Evolutionary conservation across 1,140 invertebrate species (phyloP).

Genomic region (Acromyrmex echinatior): DNA sequence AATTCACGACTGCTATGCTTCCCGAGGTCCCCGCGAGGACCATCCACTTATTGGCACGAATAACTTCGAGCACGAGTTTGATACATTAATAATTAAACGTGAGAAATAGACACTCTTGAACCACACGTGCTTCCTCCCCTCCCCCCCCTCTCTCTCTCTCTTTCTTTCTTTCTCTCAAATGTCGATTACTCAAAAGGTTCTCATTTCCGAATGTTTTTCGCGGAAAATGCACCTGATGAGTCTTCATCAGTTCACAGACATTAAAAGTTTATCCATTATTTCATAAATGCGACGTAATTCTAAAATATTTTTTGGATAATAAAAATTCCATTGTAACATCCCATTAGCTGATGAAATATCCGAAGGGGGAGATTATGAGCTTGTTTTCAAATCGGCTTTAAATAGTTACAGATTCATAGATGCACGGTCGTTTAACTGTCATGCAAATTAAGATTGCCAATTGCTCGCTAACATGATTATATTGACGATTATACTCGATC

Average conservation of each 20-base stretch:
- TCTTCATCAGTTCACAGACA: not conserved
- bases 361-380: not conserved
- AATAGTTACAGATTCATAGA: constrained; percentile 31
- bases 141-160: not conserved
- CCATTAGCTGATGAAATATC: not conserved
- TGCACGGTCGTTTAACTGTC: constrained; percentile 1
- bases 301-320: not conserved
- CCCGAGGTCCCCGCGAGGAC: not conserved
- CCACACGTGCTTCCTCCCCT: not conserved
- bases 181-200: constrained; percentile 65
- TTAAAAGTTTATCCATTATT: not conserved
- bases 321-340: not conserved
- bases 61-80: constrained; percentile 64
- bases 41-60: constrained; percentile 24
- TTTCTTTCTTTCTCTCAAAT: constrained; percentile 11
- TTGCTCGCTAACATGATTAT: constrained; percentile 3
- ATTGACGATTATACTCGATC: constrained; percentile 24
- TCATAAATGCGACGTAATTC: not conserved
- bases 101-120: constrained; percentile 69
- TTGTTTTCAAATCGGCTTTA: not conserved
- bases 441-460: constrained; percentile 16
- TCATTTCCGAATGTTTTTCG: constrained; percentile 32
- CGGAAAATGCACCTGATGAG: not conserved
- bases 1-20: constrained; percentile 21
- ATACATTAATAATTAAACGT: constrained; percentile 71